A percentile compares a stretch with the other conserved stretches of the same genome.
Evolutionary conservation across 1,140 invertebrate species (phyloP).

Genomic region (Hycleus phaleratus): DNA sequence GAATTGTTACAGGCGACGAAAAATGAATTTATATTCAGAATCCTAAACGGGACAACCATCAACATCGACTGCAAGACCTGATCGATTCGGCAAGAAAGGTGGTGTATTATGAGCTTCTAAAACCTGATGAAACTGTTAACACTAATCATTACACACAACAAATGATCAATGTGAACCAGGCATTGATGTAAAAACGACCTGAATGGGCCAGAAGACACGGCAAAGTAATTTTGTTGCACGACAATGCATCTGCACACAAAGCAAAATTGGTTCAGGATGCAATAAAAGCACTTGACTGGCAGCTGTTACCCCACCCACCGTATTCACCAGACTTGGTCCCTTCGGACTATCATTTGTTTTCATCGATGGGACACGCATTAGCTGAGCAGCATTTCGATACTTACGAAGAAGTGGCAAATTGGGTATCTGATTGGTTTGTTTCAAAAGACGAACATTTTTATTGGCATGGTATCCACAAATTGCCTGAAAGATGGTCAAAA

Average conservation of each 20-base stretch:
- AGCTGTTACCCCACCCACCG: slow-evolving; percentile 16
- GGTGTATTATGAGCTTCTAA: no score
- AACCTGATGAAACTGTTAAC: no score
- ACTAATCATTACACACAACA: no score
- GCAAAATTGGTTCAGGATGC: slow-evolving; percentile 20
- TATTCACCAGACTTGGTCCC: slow-evolving; percentile 3
- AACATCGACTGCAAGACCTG: no score
- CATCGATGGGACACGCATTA: slow-evolving; percentile 3
- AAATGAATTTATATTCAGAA: no score
- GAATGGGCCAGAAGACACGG: slow-evolving; percentile 7
- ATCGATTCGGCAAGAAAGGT: no score
- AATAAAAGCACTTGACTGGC: slow-evolving; percentile 20
- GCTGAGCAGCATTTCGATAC: neutral
- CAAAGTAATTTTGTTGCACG: slow-evolving; percentile 21
- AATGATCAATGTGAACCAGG: slow-evolving; percentile 19
- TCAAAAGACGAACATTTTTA: neutral
- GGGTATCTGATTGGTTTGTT: neutral
- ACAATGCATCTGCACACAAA: no score
- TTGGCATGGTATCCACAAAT: neutral
- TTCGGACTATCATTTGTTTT: slow-evolving; percentile 1
- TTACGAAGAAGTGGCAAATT: neutral
- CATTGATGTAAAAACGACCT: slow-evolving; percentile 1
- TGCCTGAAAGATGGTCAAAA: slow-evolving; percentile 6
- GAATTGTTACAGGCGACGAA: no score
- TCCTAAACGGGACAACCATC: no score